phyloP scores from a whole-genome alignment of 2,113 vertebrate genomes.

The Corvus hawaiiensis region DNA sequence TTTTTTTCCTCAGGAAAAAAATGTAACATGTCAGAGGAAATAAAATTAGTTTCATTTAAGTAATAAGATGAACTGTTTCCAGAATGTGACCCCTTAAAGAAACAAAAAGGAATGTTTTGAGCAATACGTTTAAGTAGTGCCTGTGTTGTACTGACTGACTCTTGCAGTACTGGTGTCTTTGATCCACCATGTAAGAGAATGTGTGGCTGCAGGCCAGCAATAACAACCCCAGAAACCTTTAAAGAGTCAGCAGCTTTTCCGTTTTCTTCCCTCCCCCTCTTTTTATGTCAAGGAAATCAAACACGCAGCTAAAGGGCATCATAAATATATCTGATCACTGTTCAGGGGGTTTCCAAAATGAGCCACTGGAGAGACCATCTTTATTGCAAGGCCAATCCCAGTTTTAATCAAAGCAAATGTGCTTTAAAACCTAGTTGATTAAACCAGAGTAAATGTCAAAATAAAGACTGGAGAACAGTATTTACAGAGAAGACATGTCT shows the following conservation, averaged over 20 bases:
- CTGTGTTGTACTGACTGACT: conserved; percentile 32
- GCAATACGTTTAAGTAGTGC: conserved; percentile 31
- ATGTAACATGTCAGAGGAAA: background rate
- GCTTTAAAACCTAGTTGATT: conserved; percentile 59
- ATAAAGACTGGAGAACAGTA: conserved; percentile 12
- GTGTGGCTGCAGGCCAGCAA: conserved; percentile 62
- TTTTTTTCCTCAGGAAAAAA: background rate
- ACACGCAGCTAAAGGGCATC: conserved; percentile 59
- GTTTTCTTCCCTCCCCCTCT: background rate
- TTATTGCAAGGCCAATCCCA: conserved; percentile 47
- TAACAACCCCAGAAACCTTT: conserved; percentile 55
- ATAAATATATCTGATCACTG: conserved; percentile 68
- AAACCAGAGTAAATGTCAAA: conserved; percentile 40
- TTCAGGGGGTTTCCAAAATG: conserved; percentile 36
- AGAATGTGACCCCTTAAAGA: conserved; percentile 21
- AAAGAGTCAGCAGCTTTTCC: conserved; percentile 29
- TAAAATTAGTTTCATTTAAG: conserved; percentile 8
- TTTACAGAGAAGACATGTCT: background rate
- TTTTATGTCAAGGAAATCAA: conserved; percentile 69
- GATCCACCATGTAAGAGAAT: conserved; percentile 49
- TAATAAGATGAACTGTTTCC: background rate
- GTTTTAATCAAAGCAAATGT: conserved; percentile 62
- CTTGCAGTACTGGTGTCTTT: conserved; percentile 43
- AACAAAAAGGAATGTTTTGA: conserved; percentile 39
- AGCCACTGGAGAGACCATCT: conserved; percentile 52